A percentile compares a stretch with the other conserved stretches of the same genome.
Evolutionary conservation across 2,113 vertebrate species (phyloP).

Genomic region (Chitala chitala): DNA sequence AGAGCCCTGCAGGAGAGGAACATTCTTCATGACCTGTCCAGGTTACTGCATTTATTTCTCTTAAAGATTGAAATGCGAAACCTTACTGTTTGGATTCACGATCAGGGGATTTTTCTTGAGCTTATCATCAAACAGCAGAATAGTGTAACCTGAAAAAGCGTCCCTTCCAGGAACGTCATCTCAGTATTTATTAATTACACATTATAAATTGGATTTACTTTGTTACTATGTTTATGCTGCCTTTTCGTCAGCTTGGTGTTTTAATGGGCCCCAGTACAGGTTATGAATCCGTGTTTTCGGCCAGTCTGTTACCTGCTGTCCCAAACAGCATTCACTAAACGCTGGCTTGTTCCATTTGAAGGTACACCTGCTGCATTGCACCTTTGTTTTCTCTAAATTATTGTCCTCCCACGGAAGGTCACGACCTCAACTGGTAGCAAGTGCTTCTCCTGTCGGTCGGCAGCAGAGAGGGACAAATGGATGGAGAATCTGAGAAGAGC

Average conservation of each 20-base stretch:
- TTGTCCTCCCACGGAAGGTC: slow-evolving; percentile 65
- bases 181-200: no score
- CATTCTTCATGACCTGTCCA: background rate
- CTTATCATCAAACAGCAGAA: no score
- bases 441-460: slow-evolving; percentile 95
- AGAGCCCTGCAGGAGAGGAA: background rate
- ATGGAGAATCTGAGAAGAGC: slow-evolving; percentile 98
- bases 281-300: background rate
- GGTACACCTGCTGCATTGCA: background rate
- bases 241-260: no score
- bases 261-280: background rate
- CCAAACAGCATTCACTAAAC: background rate
- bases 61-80: background rate
- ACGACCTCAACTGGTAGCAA: slow-evolving; percentile 94
- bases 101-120: no score
- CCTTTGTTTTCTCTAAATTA: background rate
- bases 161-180: no score
- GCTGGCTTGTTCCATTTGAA: background rate
- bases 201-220: no score
- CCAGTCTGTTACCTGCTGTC: background rate
- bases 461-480: slow-evolving; percentile 98
- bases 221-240: no score
- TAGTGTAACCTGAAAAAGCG: no score
- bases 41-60: slow-evolving; percentile 2
- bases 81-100: no score